Conservation (phyloP, 2,888 invertebrate genomes). For the Drosophila buzzatii region DNA sequence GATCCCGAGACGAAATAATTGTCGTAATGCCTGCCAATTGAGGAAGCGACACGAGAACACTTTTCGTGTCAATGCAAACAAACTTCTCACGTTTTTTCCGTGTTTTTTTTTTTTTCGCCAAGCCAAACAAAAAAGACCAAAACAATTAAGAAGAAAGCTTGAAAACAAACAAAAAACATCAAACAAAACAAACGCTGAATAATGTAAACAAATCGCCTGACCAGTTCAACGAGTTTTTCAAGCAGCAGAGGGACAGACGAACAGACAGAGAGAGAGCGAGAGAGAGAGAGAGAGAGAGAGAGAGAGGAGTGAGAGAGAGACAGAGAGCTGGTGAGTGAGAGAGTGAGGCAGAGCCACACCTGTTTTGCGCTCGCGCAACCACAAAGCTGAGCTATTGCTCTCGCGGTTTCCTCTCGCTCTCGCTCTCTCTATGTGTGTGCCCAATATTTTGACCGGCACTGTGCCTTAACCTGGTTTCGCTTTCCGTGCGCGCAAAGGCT, state of each 20-base stretch:
- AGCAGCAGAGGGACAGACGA: constrained; percentile 2
- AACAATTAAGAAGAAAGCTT: constrained; percentile 59
- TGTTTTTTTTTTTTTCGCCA: constrained; percentile 1
- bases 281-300: constrained; percentile 8
- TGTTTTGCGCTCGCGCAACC: constrained; percentile 68
- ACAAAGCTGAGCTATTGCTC: constrained; percentile 21
- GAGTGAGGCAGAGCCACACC: constrained; percentile 67
- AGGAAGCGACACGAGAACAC: constrained; percentile 14
- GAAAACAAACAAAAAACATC: constrained; percentile 32
- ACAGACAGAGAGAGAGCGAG: neutral
- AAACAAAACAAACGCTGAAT: constrained; percentile 65
- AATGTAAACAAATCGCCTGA: constrained; percentile 73
- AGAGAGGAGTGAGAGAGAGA: constrained; percentile 9
- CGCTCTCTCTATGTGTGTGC: neutral
- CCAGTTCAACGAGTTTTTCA: constrained; percentile 66
- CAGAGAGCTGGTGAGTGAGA: constrained; percentile 8
- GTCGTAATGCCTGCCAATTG: constrained; percentile 1
- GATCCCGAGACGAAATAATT: neutral
- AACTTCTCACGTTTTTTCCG: constrained; percentile 43
- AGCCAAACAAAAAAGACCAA: constrained; percentile 23
- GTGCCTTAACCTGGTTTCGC: constrained; percentile 76
- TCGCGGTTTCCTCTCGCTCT: constrained; percentile 1
- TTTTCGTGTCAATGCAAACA: constrained; percentile 55
- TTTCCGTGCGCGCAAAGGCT: constrained; percentile 43
- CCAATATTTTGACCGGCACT: constrained; percentile 46